phyloP scores from a whole-genome alignment of 2,888 invertebrate species.

The Papilio protenor region DNA sequence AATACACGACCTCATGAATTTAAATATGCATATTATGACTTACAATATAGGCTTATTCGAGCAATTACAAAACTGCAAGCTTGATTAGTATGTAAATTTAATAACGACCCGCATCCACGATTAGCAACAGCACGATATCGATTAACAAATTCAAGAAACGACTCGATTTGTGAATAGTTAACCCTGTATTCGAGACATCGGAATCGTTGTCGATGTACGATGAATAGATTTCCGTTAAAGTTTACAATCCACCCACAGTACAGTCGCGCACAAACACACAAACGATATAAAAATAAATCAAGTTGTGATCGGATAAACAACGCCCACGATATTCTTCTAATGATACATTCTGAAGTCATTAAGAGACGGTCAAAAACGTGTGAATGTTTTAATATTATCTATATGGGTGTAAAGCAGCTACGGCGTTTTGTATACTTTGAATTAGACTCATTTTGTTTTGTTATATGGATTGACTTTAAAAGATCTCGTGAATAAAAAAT shows the following conservation, averaged over 20 bases:
- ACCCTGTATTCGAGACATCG: conserved; percentile 72
- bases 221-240: conserved; percentile 73
- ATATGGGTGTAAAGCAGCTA: background rate
- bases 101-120: background rate
- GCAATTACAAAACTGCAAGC: background rate
- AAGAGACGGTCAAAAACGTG: conserved; percentile 29
- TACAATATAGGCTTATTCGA: background rate
- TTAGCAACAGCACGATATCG: conserved; percentile 11
- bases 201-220: conserved; percentile 64
- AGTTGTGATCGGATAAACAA: conserved; percentile 47
- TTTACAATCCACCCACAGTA: conserved; percentile 72
- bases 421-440: background rate
- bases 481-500: no score
- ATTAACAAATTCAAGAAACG: conserved; percentile 54
- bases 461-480: background rate
- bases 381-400: conserved; percentile 35
- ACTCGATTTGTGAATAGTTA: conserved; percentile 72
- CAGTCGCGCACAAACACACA: conserved; percentile 58
- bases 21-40: background rate
- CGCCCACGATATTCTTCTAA: conserved; percentile 47
- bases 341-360: conserved; percentile 37
- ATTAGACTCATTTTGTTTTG: background rate
- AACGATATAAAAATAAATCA: conserved; percentile 57
- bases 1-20: background rate
- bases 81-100: conserved; percentile 22